A percentile compares a stretch with the other conserved stretches of the same genome.
phyloP scores from a whole-genome alignment of 2,797 vertebrate species.

The Acipenser transmontanus region DNA sequence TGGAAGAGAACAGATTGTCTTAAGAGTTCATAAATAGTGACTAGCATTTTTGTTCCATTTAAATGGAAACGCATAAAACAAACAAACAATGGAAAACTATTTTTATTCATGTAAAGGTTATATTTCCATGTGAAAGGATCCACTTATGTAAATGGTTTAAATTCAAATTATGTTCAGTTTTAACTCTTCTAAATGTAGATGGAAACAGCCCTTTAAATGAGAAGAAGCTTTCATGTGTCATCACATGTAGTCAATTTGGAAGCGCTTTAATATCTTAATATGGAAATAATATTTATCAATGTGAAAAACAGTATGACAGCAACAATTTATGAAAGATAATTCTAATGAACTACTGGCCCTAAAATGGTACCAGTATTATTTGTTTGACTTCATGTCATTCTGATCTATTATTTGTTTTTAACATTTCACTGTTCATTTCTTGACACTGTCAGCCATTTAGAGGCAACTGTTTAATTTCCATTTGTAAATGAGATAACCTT shows the following conservation, averaged over 20 bases:
- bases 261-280: constrained; percentile 39
- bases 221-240: not conserved
- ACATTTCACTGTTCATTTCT: no score
- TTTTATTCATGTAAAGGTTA: not conserved
- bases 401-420: no score
- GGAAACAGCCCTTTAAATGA: not conserved
- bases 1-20: constrained; percentile 4
- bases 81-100: constrained; percentile 1
- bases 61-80: constrained; percentile 5
- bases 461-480: no score
- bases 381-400: no score
- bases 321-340: not conserved
- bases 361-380: no score
- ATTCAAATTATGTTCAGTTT: constrained; percentile 12
- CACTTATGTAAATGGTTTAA: constrained; percentile 3
- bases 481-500: no score
- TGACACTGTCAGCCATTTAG: no score
- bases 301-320: not conserved
- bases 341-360: not conserved
- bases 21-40: constrained; percentile 13
- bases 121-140: constrained; percentile 5
- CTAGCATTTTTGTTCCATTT: not conserved
- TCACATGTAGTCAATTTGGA: constrained; percentile 36
- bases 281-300: constrained; percentile 25
- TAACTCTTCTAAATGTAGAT: not conserved